Evolutionary conservation across 2,113 vertebrate genomes (phyloP), one percentile per base, ranked within the genome.

Genomic region (Xyliphius kryptos): DNA sequence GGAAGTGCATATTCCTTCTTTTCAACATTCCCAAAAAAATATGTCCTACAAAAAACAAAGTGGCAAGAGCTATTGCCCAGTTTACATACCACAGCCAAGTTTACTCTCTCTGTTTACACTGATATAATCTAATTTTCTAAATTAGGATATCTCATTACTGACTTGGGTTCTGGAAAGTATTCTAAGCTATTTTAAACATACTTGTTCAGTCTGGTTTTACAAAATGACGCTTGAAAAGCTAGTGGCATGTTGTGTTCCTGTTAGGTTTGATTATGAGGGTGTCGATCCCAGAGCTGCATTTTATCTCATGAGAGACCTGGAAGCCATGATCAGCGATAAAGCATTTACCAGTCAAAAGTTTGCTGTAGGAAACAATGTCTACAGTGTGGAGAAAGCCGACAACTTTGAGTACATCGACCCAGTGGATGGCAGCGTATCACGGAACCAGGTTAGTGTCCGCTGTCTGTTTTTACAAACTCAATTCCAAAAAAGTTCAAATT

Each of bases 331-430:
- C 75, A 88, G 85, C 44, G 94, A 94, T 79, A 97, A 97, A 78
- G 88, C 91, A 0, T 99, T 99, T 81, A 83, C 80, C 41, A 91
- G 81, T 78, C 95, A 98, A 79, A 94, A 96, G 83, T 99, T 99
- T 79, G 92, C 95, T 6, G 95, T 99, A 51, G 96, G 94, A 56
- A 94, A 76, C 77, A 88, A 81, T 37, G 76, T 95, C 72, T 98
- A 94, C 86, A 89, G 82, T 2, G 94, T 99, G 81, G 91, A 94
- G 56, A 91, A 86, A 85, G 87, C 92, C 4, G 93, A 94, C 79
- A 97, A 91, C 83, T 99, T 97, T 56, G 94, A 99, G 75, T 99
- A 98, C 44, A 85, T 92, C 66, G 96, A 99, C 86, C 96, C 96
- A 0, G 93, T 97, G 88, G 96, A 99, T 74, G 96, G 96, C 76